A percentile compares a stretch with the other conserved stretches of the same genome.
Conservation (phyloP, 1,140 invertebrate species). For the Paracyclopina nana region DNA sequence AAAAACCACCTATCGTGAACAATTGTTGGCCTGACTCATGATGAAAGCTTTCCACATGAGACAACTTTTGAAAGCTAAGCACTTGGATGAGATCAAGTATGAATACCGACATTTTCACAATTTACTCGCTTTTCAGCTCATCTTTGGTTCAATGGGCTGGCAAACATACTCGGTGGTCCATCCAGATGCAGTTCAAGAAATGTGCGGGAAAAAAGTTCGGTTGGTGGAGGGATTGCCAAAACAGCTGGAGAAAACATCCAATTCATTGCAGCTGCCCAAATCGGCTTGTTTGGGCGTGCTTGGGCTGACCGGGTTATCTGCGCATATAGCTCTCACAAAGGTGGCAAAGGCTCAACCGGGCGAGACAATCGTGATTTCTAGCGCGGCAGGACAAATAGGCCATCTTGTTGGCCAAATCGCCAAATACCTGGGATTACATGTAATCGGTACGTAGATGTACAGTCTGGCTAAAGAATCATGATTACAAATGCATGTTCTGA, state of each 20-base stretch:
- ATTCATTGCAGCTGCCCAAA: constrained; percentile 29
- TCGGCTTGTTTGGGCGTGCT: constrained; percentile 37
- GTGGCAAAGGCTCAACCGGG: constrained; percentile 42
- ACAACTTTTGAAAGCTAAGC: background rate
- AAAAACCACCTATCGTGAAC: background rate
- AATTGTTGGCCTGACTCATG: background rate
- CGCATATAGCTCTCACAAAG: constrained; percentile 48
- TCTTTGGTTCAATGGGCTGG: constrained; percentile 5
- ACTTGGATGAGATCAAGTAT: background rate
- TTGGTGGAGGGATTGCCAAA: constrained; percentile 3
- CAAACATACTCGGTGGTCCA: constrained; percentile 11
- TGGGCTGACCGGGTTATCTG: constrained; percentile 47
- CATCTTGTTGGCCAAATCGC: constrained; percentile 49
- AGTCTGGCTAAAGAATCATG: too few relatives aligned
- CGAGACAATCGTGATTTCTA: constrained; percentile 41
- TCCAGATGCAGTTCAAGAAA: constrained; percentile 8
- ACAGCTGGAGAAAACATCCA: constrained; percentile 16
- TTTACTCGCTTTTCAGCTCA: background rate
- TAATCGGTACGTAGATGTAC: background rate
- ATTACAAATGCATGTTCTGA: too few relatives aligned
- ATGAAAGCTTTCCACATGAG: background rate
- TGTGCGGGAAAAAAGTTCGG: constrained; percentile 9
- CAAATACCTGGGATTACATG: constrained; percentile 34
- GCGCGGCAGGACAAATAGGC: constrained; percentile 38
- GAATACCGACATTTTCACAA: background rate